Base-by-base conservation (phyloP, 1,140 invertebrate species). In the Spodoptera litura region DNA sequence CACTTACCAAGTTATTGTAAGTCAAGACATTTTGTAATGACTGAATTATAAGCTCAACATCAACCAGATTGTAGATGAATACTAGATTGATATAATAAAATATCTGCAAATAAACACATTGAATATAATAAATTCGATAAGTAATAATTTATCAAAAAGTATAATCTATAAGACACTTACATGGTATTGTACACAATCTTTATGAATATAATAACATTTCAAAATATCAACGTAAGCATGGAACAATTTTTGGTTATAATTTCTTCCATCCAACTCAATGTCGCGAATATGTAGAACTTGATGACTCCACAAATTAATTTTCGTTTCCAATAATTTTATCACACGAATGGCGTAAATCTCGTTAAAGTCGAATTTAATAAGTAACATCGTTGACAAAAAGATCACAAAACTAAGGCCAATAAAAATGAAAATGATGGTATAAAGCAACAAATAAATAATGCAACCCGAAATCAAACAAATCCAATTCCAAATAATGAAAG, bases 191-290 rank as follows among this genome's bases (percentile, higher is more conserved):
- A 61, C 20, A 61, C 27, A 27, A 61, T 27, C 27, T 12, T 35
- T 10, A 11, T 27, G 12, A 12, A 61, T 61, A 12, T 61, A 2
- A 61, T 61, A 61, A 61, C 58, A 61, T 25, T 61, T 61, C 25
- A 61, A 61, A 61, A 61, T 61, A 61, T 61, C 12, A 61, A 61
- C 20, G 27, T 61, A 61, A 61, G 10, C 25, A 35, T 61, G 20
- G 27, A 35, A 61, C 58, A 61, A 8, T 8, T 8, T 44, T 10
- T 44, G 38, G 1, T 44, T 44, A 44, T 10, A 44, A 44, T 44
- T 44, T 10, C 38, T 44, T 44, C 38, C 6, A 8, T 44, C 5
- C 4, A 44, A 44, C 38, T 44, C 6, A 2, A 0, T 44, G 4
- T 8, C 38, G 38, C 8, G 8, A 44, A 44, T 8, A 44, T 44